phyloP scores from a whole-genome alignment of 2,113 vertebrate genomes.

The Lycaon pictus region DNA sequence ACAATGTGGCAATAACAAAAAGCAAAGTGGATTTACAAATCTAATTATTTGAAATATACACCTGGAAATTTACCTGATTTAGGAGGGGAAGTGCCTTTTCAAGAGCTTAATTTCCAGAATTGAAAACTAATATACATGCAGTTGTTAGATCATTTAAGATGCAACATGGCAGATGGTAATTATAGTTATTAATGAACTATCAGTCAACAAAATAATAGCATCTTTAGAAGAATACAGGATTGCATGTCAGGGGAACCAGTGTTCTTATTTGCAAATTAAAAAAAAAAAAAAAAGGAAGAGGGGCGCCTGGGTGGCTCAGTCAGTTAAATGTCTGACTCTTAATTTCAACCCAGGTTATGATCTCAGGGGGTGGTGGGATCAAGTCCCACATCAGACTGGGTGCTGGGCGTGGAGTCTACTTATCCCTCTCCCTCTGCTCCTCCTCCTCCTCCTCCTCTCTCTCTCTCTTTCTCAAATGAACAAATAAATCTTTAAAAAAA shows the following conservation, averaged over 20 bases:
- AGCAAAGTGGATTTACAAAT: constrained; percentile 11
- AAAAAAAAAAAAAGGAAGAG: background rate
- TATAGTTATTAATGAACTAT: constrained; percentile 67
- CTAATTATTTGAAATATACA: constrained; percentile 30
- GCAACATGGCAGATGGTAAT: constrained; percentile 24
- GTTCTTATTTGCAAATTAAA: constrained; percentile 53
- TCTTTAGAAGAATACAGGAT: constrained; percentile 53
- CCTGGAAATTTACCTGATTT: constrained; percentile 41
- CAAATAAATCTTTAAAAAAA: background rate
- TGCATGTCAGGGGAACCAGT: constrained; percentile 24
- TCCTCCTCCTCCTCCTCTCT: background rate
- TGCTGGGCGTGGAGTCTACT: background rate
- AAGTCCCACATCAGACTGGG: background rate
- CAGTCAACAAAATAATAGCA: constrained; percentile 64
- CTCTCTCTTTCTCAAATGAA: background rate
- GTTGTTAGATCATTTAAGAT: constrained; percentile 69
- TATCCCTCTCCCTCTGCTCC: background rate
- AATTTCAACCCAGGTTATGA: background rate
- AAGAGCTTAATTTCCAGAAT: constrained; percentile 63
- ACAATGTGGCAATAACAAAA: background rate
- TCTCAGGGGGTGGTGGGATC: background rate
- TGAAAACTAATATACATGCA: constrained; percentile 66
- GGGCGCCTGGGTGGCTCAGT: background rate
- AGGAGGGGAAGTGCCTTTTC: constrained; percentile 7
- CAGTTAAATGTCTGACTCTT: background rate